Percentiles rank a stretch among this genome's conserved stretches.
These are phyloP conservation scores for Argynnis bischoffii DNA, from an alignment of 2,888 invertebrate species.

Conservation along the genomic window DNA sequence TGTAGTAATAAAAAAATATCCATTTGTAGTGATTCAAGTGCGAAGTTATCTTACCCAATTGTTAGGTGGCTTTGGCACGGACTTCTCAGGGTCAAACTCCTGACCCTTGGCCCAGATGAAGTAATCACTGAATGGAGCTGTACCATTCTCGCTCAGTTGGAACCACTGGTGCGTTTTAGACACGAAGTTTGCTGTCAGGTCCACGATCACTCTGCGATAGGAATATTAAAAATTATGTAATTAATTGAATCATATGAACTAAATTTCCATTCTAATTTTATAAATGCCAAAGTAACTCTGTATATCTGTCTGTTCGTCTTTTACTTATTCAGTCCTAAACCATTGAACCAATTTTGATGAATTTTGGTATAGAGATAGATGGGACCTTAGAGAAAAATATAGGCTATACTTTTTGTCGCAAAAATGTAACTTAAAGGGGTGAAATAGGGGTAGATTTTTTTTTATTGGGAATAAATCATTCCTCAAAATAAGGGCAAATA, in stretches of 20 bases:
- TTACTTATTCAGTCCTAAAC: too few relatives aligned
- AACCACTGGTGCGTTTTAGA: slow-evolving; percentile 88
- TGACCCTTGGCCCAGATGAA: slow-evolving; percentile 87
- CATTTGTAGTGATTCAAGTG: too few relatives aligned
- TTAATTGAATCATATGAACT: neutral
- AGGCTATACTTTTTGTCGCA: too few relatives aligned
- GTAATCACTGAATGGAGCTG: slow-evolving; percentile 85
- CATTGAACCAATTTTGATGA: too few relatives aligned
- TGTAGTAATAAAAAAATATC: too few relatives aligned
- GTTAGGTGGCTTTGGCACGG: slow-evolving; percentile 79
- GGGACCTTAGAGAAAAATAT: too few relatives aligned
- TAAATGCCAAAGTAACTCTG: neutral
- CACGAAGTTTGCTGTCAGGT: slow-evolving; percentile 89
- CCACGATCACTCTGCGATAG: slow-evolving; percentile 65
- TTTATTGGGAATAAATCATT: too few relatives aligned
- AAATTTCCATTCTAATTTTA: neutral
- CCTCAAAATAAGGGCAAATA: too few relatives aligned
- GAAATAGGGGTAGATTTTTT: too few relatives aligned
- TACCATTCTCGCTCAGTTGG: slow-evolving; percentile 80
- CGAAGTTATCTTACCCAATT: slow-evolving; percentile 84
- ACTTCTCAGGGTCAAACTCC: slow-evolving; percentile 51
- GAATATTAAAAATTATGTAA: neutral
- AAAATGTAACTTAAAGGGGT: too few relatives aligned
- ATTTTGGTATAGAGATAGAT: too few relatives aligned
- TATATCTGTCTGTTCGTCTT: too few relatives aligned